These are phyloP conservation scores for Pachymerium ferrugineum DNA, from an alignment of 2,888 invertebrate genomes.

Conservation along the genomic window DNA sequence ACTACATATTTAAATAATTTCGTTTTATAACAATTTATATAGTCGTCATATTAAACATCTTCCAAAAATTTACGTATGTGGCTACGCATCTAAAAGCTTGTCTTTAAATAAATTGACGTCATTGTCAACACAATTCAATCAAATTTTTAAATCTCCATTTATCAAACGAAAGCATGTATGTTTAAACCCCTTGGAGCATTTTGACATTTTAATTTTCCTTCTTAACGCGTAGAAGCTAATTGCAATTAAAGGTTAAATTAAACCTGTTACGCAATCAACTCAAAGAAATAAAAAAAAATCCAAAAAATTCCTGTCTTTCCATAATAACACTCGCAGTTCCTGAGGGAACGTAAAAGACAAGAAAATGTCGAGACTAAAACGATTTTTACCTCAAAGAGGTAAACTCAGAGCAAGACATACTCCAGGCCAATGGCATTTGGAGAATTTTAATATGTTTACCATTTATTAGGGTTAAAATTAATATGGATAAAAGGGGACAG, in stretches of 20 bases:
- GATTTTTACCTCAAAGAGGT: conserved; percentile 15
- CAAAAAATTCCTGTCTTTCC: conserved; percentile 12
- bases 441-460: conserved; percentile 33
- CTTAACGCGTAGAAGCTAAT: conserved; percentile 7
- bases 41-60: no score
- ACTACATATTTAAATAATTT: no score
- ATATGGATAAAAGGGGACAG: conserved; percentile 27
- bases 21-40: no score
- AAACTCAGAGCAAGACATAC: conserved; percentile 1
- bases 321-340: conserved; percentile 18
- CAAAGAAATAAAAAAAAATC: neutral
- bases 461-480: conserved; percentile 30
- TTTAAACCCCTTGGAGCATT: neutral
- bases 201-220: conserved; percentile 11
- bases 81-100: neutral
- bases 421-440: conserved; percentile 27
- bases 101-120: neutral
- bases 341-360: conserved; percentile 25
- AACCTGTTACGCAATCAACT: conserved; percentile 14
- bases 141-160: neutral
- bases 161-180: neutral
- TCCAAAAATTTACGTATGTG: neutral
- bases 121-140: neutral
- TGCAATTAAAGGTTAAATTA: no score
- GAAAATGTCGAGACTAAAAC: conserved; percentile 27